phyloP scores from a whole-genome alignment of 1,140 invertebrate genomes.

The Cotesia chilonis region DNA sequence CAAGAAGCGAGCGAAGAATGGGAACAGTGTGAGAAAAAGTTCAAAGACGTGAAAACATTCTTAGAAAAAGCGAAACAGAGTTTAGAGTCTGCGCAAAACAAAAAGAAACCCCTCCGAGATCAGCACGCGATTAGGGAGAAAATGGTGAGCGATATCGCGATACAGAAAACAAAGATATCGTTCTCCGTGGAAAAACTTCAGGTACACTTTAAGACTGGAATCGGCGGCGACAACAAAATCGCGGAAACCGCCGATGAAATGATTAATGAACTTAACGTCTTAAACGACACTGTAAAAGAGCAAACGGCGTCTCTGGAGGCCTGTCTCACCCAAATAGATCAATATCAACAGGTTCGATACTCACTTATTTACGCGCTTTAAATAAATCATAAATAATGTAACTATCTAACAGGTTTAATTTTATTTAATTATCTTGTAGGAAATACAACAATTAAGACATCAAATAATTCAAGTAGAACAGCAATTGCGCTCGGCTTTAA shows the following conservation, averaged over 20 bases:
- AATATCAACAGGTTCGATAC: constrained; percentile 77
- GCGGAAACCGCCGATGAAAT: constrained; percentile 76
- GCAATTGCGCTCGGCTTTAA: constrained; percentile 80
- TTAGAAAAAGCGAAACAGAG: constrained; percentile 84
- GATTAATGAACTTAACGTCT: constrained; percentile 72
- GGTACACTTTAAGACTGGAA: constrained; percentile 87
- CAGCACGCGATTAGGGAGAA: constrained; percentile 86
- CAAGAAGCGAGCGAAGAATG: constrained; percentile 94
- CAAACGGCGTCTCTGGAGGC: constrained; percentile 78
- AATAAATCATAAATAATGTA: constrained; percentile 13
- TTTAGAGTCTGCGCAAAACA: constrained; percentile 82
- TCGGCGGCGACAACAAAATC: constrained; percentile 81
- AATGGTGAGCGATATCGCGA: constrained; percentile 84
- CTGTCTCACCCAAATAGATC: constrained; percentile 85
- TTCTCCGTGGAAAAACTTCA: constrained; percentile 93
- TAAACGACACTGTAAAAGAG: constrained; percentile 73
- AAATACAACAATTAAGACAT: constrained; percentile 84
- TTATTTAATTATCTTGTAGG: constrained; percentile 65
- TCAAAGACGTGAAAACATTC: constrained; percentile 89
- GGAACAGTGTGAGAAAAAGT: constrained; percentile 94
- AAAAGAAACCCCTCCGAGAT: constrained; percentile 85
- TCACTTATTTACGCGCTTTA: neutral
- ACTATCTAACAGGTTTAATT: constrained; percentile 5
- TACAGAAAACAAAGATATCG: constrained; percentile 89
- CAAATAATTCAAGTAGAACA: constrained; percentile 87